Percentiles rank a stretch among this genome's conserved stretches.
Evolutionary conservation across 1,140 invertebrate genomes (phyloP).

Genomic region (Leptopilina clavipes): DNA sequence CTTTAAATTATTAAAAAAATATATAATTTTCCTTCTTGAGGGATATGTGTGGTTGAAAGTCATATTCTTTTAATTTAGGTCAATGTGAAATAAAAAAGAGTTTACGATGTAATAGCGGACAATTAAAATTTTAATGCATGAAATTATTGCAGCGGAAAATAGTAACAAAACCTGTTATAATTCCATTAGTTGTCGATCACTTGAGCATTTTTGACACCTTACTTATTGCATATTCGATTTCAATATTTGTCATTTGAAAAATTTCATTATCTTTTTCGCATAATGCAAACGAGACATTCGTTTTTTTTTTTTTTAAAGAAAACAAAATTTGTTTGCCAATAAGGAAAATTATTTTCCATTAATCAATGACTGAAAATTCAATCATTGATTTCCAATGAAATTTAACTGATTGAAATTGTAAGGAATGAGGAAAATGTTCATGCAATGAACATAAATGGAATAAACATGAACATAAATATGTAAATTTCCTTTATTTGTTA

Average conservation of each 20-base stretch:
- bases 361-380: no score
- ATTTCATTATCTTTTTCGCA: neutral
- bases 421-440: no score
- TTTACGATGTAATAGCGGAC: slow-evolving; percentile 8
- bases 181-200: slow-evolving; percentile 7
- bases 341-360: no score
- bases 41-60: slow-evolving; percentile 7
- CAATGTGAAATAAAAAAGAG: slow-evolving; percentile 26
- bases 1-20: slow-evolving; percentile 21
- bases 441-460: no score
- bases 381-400: no score
- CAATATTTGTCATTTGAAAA: neutral
- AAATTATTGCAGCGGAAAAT: slow-evolving; percentile 3
- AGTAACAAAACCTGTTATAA: neutral
- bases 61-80: slow-evolving; percentile 12
- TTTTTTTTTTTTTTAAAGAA: no score
- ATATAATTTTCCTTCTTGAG: neutral
- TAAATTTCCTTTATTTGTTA: no score
- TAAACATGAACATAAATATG: no score
- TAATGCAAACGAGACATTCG: no score
- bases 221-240: neutral
- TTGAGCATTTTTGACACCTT: neutral
- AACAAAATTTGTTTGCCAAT: no score
- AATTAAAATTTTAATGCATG: slow-evolving; percentile 32
- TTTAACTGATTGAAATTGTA: no score